Evolutionary conservation across 2,888 invertebrate species (phyloP), one percentile per base, ranked within the genome.

Genomic region (Dinocampus coccinellae): DNA sequence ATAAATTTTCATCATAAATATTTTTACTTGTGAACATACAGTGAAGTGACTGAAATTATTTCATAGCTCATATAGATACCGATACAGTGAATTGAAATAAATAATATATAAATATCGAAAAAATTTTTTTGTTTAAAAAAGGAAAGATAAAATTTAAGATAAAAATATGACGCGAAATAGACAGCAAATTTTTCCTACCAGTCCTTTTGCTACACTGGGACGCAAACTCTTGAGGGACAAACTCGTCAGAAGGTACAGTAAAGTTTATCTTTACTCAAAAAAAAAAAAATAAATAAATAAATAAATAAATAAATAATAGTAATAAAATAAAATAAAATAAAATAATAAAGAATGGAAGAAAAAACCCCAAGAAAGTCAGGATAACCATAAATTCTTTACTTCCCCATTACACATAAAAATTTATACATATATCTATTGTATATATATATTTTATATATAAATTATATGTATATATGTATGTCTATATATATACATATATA

Each of bases 121-220:
- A 22, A 53, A 62, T 24, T 47, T 39, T 29, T 29, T 20, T 20
- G n/a, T 0, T 55, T n/a, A 39, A 24, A 53, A 47, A 22, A 26
- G 39, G 62, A 20, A 26, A 62, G 34, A 70, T 34, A 47, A 53
- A 26, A 63, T 29, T 1, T n/a, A 53, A 60, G 36, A 64, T 65
- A 53, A 63, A 63, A 72, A 69, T 58, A 86, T 86, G 86, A 86
- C 86, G 75, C 84, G 86, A 74, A 85, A 89, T 83, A 89, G 89
- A 81, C 90, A 90, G 79, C 89, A 88, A 75, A 88, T 88, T 75
- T 89, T 89, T 77, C 89, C 90, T 11, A 82, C 90, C 63, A 86
- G 89, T 78, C 88, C 90, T 63, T 89, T 90, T 80, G 89, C 89
- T 71, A 90, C 89, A 10, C 82, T 90, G 74, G 89, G 90, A 79